Evolutionary conservation across 2,113 vertebrate genomes (phyloP).

Genomic region (Anas platyrhynchos): DNA sequence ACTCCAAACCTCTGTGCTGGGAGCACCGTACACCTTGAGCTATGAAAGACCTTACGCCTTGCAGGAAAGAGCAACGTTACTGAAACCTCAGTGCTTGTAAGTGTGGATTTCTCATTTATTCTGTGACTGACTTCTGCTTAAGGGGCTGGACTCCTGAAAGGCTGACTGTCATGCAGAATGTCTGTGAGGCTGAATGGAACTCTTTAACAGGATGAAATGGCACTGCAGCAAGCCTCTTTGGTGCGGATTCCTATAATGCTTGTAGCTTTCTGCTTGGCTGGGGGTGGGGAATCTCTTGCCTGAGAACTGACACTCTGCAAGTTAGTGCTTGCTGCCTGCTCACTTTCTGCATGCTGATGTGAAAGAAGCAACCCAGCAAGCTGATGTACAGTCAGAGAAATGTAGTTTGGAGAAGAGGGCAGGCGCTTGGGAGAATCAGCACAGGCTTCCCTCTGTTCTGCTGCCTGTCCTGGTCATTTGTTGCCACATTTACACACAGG

Average conservation of each 20-base stretch:
- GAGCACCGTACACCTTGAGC: background rate
- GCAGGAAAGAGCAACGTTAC: background rate
- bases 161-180: background rate
- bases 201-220: background rate
- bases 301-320: background rate
- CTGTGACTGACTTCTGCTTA: background rate
- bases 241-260: background rate
- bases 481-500: background rate
- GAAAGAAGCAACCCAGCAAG: background rate
- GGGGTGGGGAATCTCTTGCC: background rate
- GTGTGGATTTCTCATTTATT: background rate
- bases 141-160: background rate
- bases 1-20: background rate
- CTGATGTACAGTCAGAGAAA: background rate
- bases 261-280: background rate
- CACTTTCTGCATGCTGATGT: background rate
- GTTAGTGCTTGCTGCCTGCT: background rate
- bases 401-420: background rate
- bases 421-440: background rate
- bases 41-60: background rate
- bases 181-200: background rate
- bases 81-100: background rate
- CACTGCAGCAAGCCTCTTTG: background rate
- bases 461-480: background rate
- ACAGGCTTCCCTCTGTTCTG: background rate